Base-by-base conservation (phyloP, 1,140 invertebrate genomes). In the Triops longicaudatus region DNA sequence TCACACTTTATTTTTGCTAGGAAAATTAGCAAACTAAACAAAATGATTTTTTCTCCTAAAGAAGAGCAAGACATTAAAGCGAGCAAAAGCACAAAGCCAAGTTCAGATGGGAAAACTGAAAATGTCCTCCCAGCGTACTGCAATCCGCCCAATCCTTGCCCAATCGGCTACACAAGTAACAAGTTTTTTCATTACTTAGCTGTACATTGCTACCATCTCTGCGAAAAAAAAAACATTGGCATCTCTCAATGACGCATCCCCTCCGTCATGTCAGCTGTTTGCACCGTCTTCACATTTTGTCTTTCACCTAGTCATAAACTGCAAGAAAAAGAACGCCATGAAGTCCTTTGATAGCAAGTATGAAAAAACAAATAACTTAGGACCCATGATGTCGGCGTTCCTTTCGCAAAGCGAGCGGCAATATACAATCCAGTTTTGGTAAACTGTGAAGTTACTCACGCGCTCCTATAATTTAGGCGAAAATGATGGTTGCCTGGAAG, bases 111-210 rank as follows among this genome's bases (percentile, higher is more conserved):
- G 4, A 98, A 98, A 85, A 90, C 92, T 1, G 97, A 99, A 82
- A 91, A 92, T 14, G 90, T 92, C 28, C 86, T 99, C 11, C 98
- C 98, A 0, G 96, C 98, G 31, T 99, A 99, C 85, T 99, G 98
- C 84, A 98, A 98, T 83, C 98, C 98, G 1, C 97, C 97, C 7
- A 99, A 99, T 86, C 98, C 98, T 0, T 99, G 98, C 81, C 98
- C 97, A 0, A 87, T 85, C 7, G 87, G 87, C 73, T 88, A 87
- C 79, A 85, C 83, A 76, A 84, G 87, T 87, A 82, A 81, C 10
- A 27, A 22, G 9, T 79, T 76, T 14, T n/a, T n/a, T n/a, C n/a
- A n/a, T n/a, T n/a, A n/a, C n/a, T n/a, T n/a, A n/a, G n/a, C n/a
- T n/a, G n/a, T n/a, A n/a, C n/a, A n/a, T n/a, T n/a, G n/a, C n/a